Base-by-base conservation (phyloP, 1,140 invertebrate species). In the Sarcophaga bullata region DNA sequence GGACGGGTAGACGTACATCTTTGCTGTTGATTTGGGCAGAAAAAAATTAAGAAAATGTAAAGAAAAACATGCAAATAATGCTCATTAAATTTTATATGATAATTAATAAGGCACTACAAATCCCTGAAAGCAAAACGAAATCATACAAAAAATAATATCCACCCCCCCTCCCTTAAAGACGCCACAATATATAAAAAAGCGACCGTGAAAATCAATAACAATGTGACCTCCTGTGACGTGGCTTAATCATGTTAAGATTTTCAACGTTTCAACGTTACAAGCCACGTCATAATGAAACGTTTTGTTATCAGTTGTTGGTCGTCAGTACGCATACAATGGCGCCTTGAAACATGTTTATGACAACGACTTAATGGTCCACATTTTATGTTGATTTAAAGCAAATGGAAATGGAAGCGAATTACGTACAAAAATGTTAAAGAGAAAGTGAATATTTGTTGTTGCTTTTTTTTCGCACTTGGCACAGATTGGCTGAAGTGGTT, bases 1-100 rank as follows among this genome's bases (percentile, higher is more conserved):
- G 94, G 1, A 94, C 92, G 7, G 96, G 96, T 62, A 98, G 90
- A 75, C 96, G 93, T 0, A 98, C 96, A 87, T 98, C 97, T 92
- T 98, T 98, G 81, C 96, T 97, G 91, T 81, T 37, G 13, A n/a
- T 17, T 17, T 8, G 19, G 6, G 48, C 0, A 78, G 25, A 25
- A 76, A 25, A 52, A 25, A 78, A 49, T n/a, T n/a, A 15, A n/a
- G 7, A 58, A 7, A 58, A n/a, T n/a, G n/a, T n/a, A n/a, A n/a
- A n/a, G n/a, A 58, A 58, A 8, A n/a, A 58, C 15, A n/a, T n/a
- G 0, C 15, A 5, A 58, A 58, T 0, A n/a, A 37, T 37, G 15
- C n/a, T 58, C 15, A 58, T 58, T 58, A 58, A 15, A 58, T 58
- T 58, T 58, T 15, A 58, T 58, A n/a, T 58, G 15, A 13, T 58